A percentile compares a stretch with the other conserved stretches of the same genome.
These are phyloP conservation scores for Zonitis immaculata DNA, from an alignment of 2,888 invertebrate species.

Conservation along the genomic window DNA sequence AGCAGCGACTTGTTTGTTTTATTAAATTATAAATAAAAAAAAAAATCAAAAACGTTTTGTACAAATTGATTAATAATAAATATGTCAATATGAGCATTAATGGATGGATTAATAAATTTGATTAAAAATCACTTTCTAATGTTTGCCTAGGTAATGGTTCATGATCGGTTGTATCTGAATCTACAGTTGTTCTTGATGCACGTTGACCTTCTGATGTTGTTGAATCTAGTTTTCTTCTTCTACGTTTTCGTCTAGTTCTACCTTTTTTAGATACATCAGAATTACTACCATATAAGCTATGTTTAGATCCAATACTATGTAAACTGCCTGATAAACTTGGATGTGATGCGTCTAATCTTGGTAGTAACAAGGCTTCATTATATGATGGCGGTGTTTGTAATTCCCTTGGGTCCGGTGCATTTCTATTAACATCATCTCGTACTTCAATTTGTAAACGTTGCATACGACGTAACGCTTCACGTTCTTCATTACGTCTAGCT, in stretches of 20 bases:
- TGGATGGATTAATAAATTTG: no score
- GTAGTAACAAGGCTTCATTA: slow-evolving; percentile 72
- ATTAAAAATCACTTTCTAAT: slow-evolving; percentile 38
- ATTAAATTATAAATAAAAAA: no score
- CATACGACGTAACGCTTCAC: slow-evolving; percentile 51
- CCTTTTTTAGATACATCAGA: slow-evolving; percentile 35
- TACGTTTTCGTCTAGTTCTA: slow-evolving; percentile 32
- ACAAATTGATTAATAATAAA: slow-evolving; percentile 1
- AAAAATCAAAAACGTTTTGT: no score
- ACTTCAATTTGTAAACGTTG: slow-evolving; percentile 48
- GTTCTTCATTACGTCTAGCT: slow-evolving; percentile 55
- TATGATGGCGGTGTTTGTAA: slow-evolving; percentile 68
- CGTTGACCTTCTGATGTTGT: slow-evolving; percentile 30
- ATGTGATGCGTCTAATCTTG: slow-evolving; percentile 60
- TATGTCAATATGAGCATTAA: slow-evolving; percentile 15
- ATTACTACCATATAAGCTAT: slow-evolving; percentile 34
- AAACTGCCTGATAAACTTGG: slow-evolving; percentile 47
- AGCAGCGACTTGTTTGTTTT: no score
- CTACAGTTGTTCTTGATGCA: slow-evolving; percentile 25
- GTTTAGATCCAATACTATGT: slow-evolving; percentile 36
- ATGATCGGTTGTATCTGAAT: slow-evolving; percentile 28
- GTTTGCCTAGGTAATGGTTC: slow-evolving; percentile 25
- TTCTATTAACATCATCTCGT: slow-evolving; percentile 46
- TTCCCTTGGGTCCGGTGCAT: slow-evolving; percentile 66
- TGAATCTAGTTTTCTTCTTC: slow-evolving; percentile 34